phyloP scores from a whole-genome alignment of 2,113 vertebrate genomes.

The Taxidea taxus region DNA sequence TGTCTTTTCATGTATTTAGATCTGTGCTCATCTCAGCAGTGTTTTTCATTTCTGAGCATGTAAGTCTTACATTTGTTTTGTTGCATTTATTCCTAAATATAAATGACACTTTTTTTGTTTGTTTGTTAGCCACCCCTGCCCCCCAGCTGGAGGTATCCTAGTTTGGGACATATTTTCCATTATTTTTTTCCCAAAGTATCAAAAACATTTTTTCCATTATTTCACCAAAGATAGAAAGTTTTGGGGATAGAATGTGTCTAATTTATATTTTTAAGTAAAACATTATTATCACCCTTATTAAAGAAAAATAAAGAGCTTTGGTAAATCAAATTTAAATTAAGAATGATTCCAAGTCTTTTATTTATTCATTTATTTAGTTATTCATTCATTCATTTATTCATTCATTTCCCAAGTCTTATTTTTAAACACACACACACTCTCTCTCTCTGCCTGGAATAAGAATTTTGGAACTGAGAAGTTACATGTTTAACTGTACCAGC shows the following conservation, averaged over 20 bases:
- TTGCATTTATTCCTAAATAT: not conserved
- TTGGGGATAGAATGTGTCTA: not conserved
- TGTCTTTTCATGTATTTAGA: not conserved
- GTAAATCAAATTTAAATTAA: not conserved
- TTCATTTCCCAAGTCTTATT: not conserved
- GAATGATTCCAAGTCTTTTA: not conserved
- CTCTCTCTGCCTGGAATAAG: not conserved
- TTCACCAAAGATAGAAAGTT: conserved; percentile 10
- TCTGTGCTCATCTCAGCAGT: not conserved
- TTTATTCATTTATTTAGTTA: no score
- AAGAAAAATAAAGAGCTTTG: conserved; percentile 8
- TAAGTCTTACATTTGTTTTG: not conserved
- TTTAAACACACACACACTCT: not conserved
- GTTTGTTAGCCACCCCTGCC: not conserved
- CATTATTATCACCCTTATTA: not conserved
- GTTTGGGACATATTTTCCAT: not conserved
- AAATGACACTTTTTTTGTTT: not conserved
- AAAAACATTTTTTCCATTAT: not conserved
- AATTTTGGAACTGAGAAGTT: not conserved
- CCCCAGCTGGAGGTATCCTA: not conserved
- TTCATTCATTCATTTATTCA: no score
- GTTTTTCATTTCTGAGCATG: not conserved
- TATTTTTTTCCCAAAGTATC: not conserved
- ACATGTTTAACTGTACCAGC: not conserved
- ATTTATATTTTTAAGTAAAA: not conserved